Conservation (phyloP, 2,113 vertebrate species). For the Ellobius talpinus region DNA sequence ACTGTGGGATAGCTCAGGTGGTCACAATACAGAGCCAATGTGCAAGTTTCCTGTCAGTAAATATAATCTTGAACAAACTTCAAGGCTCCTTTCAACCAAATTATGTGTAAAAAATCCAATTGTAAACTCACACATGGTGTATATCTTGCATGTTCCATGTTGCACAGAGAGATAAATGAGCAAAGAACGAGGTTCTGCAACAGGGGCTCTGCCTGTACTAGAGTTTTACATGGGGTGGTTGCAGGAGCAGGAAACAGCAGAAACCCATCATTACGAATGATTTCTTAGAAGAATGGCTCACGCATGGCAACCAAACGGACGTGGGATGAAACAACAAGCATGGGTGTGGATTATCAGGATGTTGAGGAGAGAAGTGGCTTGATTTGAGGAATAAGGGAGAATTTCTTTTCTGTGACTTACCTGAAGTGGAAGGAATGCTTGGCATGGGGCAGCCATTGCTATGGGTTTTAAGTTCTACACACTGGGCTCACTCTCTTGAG, state of each 20-base stretch:
- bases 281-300: neutral
- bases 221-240: neutral
- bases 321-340: conserved; percentile 6
- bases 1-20: neutral
- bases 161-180: neutral
- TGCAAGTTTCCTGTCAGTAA: neutral
- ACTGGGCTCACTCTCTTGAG: neutral
- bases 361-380: conserved; percentile 39
- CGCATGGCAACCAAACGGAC: neutral
- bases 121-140: neutral
- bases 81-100: neutral
- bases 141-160: neutral
- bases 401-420: conserved; percentile 17
- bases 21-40: neutral
- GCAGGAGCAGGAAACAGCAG: neutral
- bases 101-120: neutral
- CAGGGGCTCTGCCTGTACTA: neutral
- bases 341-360: neutral
- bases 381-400: neutral
- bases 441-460: neutral
- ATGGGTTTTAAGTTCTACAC: neutral
- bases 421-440: neutral
- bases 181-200: neutral
- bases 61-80: neutral
- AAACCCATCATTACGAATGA: conserved; percentile 15